Percentiles rank a stretch among this genome's conserved stretches.
phyloP scores from a whole-genome alignment of 1,140 invertebrate genomes.

The Thaumatotibia leucotreta region DNA sequence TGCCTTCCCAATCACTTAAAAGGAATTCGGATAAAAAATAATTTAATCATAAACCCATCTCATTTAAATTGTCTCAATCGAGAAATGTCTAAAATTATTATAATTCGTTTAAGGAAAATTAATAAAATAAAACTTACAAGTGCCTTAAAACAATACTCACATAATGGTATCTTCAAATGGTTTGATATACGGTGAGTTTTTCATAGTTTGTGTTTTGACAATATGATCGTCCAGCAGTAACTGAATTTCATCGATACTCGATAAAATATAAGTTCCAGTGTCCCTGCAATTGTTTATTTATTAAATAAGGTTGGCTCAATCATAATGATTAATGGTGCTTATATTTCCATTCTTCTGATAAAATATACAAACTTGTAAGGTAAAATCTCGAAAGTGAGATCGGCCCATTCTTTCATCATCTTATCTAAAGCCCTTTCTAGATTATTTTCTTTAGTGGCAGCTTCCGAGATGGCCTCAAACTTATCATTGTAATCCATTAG shows the following conservation, averaged over 20 bases:
- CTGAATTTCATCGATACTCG: conserved; percentile 96
- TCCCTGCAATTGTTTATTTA: conserved; percentile 79
- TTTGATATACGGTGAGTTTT: conserved; percentile 97
- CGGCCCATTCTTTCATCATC: conserved; percentile 96
- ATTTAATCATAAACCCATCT: no score
- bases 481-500: conserved; percentile 93
- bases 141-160: conserved; percentile 72
- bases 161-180: conserved; percentile 90
- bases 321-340: no score
- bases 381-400: conserved; percentile 88
- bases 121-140: background rate
- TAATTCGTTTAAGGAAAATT: no score
- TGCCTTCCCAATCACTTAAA: conserved; percentile 86
- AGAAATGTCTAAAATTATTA: no score
- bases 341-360: background rate
- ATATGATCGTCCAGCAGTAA: conserved; percentile 97
- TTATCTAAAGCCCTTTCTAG: conserved; percentile 92
- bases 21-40: background rate
- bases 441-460: conserved; percentile 96
- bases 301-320: no score
- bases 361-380: conserved; percentile 77
- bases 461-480: conserved; percentile 95
- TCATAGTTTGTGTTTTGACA: conserved; percentile 98
- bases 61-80: no score
- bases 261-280: conserved; percentile 93